Conservation (phyloP, 1,140 invertebrate genomes). For the Ditylenchus dipsaci region DNA sequence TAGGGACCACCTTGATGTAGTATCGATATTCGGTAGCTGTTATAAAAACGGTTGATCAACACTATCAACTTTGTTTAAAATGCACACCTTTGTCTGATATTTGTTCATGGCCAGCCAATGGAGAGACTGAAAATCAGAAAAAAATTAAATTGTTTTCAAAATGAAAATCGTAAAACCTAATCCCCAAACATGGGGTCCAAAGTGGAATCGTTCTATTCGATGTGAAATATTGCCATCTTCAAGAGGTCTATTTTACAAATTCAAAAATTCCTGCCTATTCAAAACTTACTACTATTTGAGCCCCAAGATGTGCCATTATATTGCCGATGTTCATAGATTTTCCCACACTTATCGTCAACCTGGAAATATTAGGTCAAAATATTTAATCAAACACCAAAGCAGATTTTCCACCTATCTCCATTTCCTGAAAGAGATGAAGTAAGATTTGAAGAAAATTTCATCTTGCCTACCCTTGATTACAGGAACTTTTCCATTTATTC, state of each 20-base stretch:
- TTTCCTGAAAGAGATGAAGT: too few relatives aligned
- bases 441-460: too few relatives aligned
- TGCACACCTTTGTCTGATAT: conserved; percentile 41
- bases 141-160: too few relatives aligned
- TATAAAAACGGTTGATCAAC: conserved; percentile 32
- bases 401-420: too few relatives aligned
- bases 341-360: conserved; percentile 46
- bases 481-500: conserved; percentile 46
- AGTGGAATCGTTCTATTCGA: conserved; percentile 55
- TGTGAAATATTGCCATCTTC: conserved; percentile 51
- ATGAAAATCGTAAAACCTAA: too few relatives aligned
- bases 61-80: conserved; percentile 1
- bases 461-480: conserved; percentile 40
- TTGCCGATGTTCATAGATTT: conserved; percentile 32
- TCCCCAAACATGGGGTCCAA: conserved; percentile 51
- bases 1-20: conserved; percentile 52
- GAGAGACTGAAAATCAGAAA: too few relatives aligned
- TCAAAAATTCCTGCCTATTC: background rate
- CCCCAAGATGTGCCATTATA: conserved; percentile 42
- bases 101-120: conserved; percentile 51
- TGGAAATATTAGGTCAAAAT: too few relatives aligned
- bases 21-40: conserved; percentile 39
- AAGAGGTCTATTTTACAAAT: conserved; percentile 7
- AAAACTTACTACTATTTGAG: background rate
- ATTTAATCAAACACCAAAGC: too few relatives aligned